A percentile compares a stretch with the other conserved stretches of the same genome.
Evolutionary conservation across 2,113 vertebrate species (phyloP).

Genomic region (Nycticebus coucang): DNA sequence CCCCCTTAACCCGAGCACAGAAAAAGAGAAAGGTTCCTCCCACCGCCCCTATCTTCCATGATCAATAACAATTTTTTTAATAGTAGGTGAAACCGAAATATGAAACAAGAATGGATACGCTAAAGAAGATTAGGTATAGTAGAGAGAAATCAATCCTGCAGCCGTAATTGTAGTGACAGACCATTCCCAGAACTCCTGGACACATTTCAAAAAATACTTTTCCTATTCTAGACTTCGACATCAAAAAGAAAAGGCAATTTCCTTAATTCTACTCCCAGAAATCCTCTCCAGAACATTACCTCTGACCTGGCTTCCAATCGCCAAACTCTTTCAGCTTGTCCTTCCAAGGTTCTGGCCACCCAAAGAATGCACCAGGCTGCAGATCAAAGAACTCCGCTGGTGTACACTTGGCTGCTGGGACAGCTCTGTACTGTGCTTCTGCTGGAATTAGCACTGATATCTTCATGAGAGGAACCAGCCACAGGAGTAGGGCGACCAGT

Average conservation of each 20-base stretch:
- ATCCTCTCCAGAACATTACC: slow-evolving; percentile 53
- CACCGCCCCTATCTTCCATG: background rate
- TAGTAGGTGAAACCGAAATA: background rate
- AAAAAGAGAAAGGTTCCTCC: background rate
- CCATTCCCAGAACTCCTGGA: background rate
- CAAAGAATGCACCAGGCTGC: slow-evolving; percentile 73
- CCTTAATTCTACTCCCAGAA: slow-evolving; percentile 43
- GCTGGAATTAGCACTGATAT: slow-evolving; percentile 61
- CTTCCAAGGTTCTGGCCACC: slow-evolving; percentile 70
- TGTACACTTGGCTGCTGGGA: slow-evolving; percentile 58
- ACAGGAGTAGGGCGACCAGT: background rate
- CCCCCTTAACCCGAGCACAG: background rate
- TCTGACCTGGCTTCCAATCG: slow-evolving; percentile 63
- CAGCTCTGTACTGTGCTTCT: slow-evolving; percentile 36
- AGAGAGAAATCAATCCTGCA: slow-evolving; percentile 5
- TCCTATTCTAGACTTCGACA: slow-evolving; percentile 40
- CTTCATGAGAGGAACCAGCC: slow-evolving; percentile 53
- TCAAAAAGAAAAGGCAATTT: slow-evolving; percentile 66
- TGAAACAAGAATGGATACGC: background rate
- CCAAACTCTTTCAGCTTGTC: slow-evolving; percentile 47
- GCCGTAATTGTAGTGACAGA: background rate
- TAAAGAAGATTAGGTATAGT: background rate
- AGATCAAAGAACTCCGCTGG: slow-evolving; percentile 74
- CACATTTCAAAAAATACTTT: background rate
- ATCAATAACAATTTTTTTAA: background rate